These are phyloP conservation scores for Pseudopipra pipra DNA, from an alignment of 2,113 vertebrate species.

Conservation along the genomic window DNA sequence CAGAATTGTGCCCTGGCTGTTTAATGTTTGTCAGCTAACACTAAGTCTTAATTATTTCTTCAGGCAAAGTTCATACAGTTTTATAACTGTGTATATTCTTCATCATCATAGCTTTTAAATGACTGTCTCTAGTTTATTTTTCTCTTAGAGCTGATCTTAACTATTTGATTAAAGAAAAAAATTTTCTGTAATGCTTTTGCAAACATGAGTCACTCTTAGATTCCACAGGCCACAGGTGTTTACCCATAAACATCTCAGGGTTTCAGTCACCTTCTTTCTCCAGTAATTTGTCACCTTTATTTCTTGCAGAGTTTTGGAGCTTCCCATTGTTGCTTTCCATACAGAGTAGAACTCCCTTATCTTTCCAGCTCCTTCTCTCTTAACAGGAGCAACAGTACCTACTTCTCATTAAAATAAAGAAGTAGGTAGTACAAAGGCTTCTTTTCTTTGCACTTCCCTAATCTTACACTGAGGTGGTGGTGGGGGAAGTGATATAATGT, in stretches of 20 bases:
- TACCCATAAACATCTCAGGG: constrained; percentile 2
- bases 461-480: constrained; percentile 9
- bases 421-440: constrained; percentile 33
- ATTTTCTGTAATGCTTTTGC: not conserved
- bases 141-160: not conserved
- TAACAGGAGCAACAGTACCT: constrained; percentile 30
- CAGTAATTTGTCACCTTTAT: constrained; percentile 50
- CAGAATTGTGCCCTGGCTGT: not conserved
- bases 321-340: constrained; percentile 30
- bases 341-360: constrained; percentile 17
- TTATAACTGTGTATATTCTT: not conserved
- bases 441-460: constrained; percentile 28
- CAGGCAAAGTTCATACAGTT: not conserved
- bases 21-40: not conserved
- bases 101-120: not conserved
- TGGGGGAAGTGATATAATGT: not conserved
- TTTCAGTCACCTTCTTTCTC: constrained; percentile 10
- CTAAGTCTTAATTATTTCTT: not conserved
- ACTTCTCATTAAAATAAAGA: constrained; percentile 43
- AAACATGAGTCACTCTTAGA: not conserved
- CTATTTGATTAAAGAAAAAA: not conserved
- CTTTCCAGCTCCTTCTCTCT: constrained; percentile 44
- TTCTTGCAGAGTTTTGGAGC: constrained; percentile 49
- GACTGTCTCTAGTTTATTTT: not conserved
- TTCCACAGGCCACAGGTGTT: not conserved